Evolutionary conservation across 2,113 vertebrate genomes (phyloP).

Genomic region (Meleagris gallopavo): DNA sequence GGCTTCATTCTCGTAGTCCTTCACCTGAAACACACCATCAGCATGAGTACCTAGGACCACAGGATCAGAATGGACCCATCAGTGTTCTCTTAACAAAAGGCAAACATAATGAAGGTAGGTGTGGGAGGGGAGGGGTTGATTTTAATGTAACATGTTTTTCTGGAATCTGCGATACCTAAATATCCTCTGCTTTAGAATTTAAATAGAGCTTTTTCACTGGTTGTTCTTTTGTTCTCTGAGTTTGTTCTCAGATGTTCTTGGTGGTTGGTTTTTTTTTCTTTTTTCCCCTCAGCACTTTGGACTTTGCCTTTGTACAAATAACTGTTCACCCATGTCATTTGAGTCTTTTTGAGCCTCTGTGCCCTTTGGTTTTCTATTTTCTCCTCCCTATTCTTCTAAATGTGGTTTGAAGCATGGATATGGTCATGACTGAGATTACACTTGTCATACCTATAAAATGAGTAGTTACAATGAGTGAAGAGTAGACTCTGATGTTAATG

Average conservation of each 20-base stretch:
- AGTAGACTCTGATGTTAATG: neutral
- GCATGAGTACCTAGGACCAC: neutral
- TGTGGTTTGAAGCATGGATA: neutral
- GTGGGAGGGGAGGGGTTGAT: fast-evolving
- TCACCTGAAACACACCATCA: conserved; percentile 45
- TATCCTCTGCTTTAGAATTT: neutral
- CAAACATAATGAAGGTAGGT: conserved; percentile 89
- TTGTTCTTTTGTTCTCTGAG: neutral
- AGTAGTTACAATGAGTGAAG: neutral
- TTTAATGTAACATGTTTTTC: neutral
- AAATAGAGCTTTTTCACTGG: neutral
- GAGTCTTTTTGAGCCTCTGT: neutral
- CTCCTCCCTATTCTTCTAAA: neutral
- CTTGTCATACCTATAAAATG: neutral
- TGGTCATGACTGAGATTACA: neutral
- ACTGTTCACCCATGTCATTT: neutral
- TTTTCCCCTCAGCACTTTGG: neutral
- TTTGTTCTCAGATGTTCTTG: neutral
- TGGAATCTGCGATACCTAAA: neutral
- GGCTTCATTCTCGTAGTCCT: conserved; percentile 77
- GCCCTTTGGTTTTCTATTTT: neutral
- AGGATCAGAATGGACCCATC: conserved; percentile 80
- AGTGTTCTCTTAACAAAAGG: conserved; percentile 90
- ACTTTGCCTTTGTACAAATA: neutral
- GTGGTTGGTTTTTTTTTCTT: neutral